Conservation (phyloP, 2,113 vertebrate genomes). For the Odontophorus gujanensis region DNA sequence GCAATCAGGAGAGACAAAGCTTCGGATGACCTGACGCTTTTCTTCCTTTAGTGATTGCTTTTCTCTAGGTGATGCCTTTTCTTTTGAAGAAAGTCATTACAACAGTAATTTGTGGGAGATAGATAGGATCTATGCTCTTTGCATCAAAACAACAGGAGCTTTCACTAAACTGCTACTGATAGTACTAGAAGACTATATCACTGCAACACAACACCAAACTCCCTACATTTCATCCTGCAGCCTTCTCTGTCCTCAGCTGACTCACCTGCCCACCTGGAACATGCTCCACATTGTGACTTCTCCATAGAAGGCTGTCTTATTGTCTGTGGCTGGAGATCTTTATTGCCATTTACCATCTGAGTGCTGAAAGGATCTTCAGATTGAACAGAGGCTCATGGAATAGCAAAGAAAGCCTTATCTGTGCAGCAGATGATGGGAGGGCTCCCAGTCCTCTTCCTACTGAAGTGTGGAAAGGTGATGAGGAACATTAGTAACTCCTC, state of each 20-base stretch:
- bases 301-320: not conserved
- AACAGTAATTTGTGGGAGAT: not conserved
- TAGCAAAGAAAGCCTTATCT: not conserved
- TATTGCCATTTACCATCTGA: not conserved
- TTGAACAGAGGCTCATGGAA: not conserved
- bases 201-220: not conserved
- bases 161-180: conserved; percentile 1
- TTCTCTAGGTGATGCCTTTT: conserved; percentile 25
- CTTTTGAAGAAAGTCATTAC: conserved; percentile 13
- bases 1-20: conserved; percentile 38
- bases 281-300: not conserved
- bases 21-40: conserved; percentile 35
- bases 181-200: not conserved
- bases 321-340: not conserved
- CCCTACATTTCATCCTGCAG: not conserved
- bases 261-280: not conserved
- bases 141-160: conserved; percentile 1
- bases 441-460: not conserved
- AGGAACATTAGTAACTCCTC: not conserved
- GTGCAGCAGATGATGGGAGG: not conserved
- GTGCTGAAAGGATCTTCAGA: not conserved
- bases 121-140: not conserved
- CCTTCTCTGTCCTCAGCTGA: not conserved
- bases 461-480: not conserved
- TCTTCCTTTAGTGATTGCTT: conserved; percentile 9